A percentile compares a stretch with the other conserved stretches of the same genome.
Evolutionary conservation across 2,888 invertebrate genomes (phyloP).

Genomic region (Unio delphinus): DNA sequence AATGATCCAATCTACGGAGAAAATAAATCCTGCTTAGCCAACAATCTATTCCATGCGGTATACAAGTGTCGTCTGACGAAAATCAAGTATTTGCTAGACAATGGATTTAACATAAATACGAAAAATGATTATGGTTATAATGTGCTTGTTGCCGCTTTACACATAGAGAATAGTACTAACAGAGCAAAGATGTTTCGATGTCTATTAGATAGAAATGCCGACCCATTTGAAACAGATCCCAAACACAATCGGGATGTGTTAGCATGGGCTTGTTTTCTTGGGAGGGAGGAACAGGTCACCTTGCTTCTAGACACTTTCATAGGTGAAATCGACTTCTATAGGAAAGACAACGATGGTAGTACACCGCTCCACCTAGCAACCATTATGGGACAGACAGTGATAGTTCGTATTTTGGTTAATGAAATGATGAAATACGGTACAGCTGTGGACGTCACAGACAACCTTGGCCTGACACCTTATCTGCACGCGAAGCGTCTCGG

Average conservation of each 20-base stretch:
- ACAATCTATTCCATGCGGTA: constrained; percentile 48
- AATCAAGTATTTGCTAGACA: constrained; percentile 50
- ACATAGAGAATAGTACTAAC: constrained; percentile 49
- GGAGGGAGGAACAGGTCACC: constrained; percentile 43
- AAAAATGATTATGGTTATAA: constrained; percentile 57
- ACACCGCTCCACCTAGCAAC: constrained; percentile 64
- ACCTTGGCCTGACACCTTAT: constrained; percentile 62
- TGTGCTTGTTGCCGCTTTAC: constrained; percentile 56
- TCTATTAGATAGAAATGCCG: constrained; percentile 52
- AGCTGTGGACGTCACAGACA: constrained; percentile 61
- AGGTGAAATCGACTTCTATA: constrained; percentile 59
- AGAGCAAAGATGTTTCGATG: constrained; percentile 55
- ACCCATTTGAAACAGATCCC: constrained; percentile 44
- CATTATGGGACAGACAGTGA: constrained; percentile 42
- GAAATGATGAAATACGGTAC: constrained; percentile 55
- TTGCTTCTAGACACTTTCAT: constrained; percentile 47
- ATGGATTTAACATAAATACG: constrained; percentile 48
- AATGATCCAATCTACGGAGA: constrained; percentile 22
- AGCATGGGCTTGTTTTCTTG: constrained; percentile 57
- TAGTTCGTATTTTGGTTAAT: constrained; percentile 46
- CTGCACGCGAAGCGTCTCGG: constrained; percentile 61
- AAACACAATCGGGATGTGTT: constrained; percentile 48
- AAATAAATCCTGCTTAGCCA: constrained; percentile 35
- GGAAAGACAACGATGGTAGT: constrained; percentile 56
- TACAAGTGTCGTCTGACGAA: constrained; percentile 45